Evolutionary conservation across 2,888 invertebrate species (phyloP).

Genomic region (Andrena minutula): DNA sequence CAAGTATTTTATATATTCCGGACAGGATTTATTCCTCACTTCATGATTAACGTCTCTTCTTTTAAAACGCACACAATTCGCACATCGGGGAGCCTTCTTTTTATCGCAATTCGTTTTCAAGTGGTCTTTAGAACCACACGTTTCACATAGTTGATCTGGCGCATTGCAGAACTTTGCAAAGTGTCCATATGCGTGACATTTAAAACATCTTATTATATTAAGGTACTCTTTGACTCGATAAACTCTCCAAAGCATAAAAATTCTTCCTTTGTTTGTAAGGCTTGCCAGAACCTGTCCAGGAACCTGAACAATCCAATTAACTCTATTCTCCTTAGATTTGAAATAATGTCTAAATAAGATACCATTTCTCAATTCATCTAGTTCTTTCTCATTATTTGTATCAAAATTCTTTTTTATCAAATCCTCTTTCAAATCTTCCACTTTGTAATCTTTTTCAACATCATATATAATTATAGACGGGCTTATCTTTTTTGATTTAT

Average conservation of each 20-base stretch:
- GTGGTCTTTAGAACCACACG: constrained; percentile 9
- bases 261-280: too few relatives aligned
- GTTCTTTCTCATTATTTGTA: neutral
- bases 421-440: neutral
- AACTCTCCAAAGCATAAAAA: neutral
- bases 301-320: too few relatives aligned
- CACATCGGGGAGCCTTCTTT: neutral
- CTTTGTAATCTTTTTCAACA: constrained; percentile 13
- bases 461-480: constrained; percentile 28
- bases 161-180: neutral
- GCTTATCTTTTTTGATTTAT: neutral
- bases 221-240: neutral
- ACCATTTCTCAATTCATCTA: too few relatives aligned
- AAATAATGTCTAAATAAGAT: too few relatives aligned
- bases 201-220: neutral
- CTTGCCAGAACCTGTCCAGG: too few relatives aligned
- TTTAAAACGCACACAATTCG: neutral
- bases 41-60: neutral
- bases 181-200: constrained; percentile 5
- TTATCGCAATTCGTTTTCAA: too few relatives aligned
- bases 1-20: neutral
- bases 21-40: neutral
- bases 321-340: too few relatives aligned
- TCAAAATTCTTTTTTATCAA: constrained; percentile 12
- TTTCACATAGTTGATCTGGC: neutral